phyloP scores from a whole-genome alignment of 2,797 vertebrate genomes.

The Spinus pinus region DNA sequence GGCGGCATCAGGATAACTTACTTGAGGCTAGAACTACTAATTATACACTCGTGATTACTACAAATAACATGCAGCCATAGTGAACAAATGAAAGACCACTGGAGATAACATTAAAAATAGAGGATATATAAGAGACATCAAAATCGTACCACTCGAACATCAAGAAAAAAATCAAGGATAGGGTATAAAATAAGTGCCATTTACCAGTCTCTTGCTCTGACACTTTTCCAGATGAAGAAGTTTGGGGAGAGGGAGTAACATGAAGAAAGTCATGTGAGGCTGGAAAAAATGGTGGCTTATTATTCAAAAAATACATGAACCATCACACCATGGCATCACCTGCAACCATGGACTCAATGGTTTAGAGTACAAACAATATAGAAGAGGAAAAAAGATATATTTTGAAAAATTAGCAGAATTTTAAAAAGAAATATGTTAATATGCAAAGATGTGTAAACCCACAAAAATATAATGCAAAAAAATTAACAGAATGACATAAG shows the following conservation, averaged over 20 bases:
- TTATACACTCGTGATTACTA: background rate
- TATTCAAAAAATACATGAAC: background rate
- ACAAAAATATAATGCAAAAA: background rate
- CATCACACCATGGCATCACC: background rate
- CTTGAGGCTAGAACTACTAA: background rate
- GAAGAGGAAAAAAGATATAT: background rate
- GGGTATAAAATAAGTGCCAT: background rate
- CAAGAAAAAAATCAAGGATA: background rate
- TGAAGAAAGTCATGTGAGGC: background rate
- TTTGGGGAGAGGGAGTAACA: background rate
- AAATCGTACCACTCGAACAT: background rate
- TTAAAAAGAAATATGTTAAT: background rate
- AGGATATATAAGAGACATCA: background rate
- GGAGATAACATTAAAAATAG: background rate
- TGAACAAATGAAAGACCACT: background rate
- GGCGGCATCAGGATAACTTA: background rate
- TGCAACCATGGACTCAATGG: background rate
- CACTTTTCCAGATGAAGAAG: slow-evolving; percentile 17
- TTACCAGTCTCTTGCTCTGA: background rate
- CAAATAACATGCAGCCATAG: background rate
- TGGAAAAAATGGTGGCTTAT: slow-evolving; percentile 16
- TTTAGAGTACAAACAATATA: background rate
- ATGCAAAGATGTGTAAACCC: background rate
- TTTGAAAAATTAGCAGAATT: background rate
- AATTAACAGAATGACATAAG: background rate